Base-by-base conservation (phyloP, 2,797 vertebrate species). In the Tachyglossus aculeatus region DNA sequence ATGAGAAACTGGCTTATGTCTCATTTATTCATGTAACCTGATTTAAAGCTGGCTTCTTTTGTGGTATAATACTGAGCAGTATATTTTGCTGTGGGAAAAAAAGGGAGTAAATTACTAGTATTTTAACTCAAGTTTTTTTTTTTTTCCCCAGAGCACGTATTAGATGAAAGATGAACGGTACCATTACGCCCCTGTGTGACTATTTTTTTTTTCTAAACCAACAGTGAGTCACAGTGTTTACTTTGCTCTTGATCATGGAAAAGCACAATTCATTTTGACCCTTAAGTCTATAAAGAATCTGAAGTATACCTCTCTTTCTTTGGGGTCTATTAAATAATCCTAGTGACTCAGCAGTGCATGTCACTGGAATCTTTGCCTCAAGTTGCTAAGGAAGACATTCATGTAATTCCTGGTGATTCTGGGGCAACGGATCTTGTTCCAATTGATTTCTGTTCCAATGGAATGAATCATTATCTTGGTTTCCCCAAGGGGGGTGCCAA, bases 61-160 rank as follows among this genome's bases (percentile, higher is more conserved):
- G 11, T 18, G 65, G n/a, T 24, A 29, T 38, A 44, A 38, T 50
- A 18, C 44, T 36, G 25, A 22, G 59, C 37, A 24, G 29, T 4
- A 2, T 12, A 18, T 21, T 13, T 27, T 50, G 39, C 7, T 5
- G 7, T 8, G 1, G 10, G 3, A 18, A 37, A 25, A 13, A 37
- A 37, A 40, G 66, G 68, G 62, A 63, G 55, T 33, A 11, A 1
- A 44, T 69, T 69, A 64, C 32, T 15, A 43, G 70, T 47, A 54
- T 29, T 71, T 15, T 31, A 11, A 33, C 0, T 1, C 10, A 22
- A 22, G 21, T 22, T 44, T 44, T 16, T 37, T 15, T 37, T 37
- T 37, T 24, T n/a, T 13, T 41, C 45, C 47, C 62, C 58, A 53
- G 61, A 62, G 48, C 8, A 5, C 21, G 9, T 9, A 2, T 14